phyloP scores from a whole-genome alignment of 2,888 invertebrate species.

The Syritta pipiens region DNA sequence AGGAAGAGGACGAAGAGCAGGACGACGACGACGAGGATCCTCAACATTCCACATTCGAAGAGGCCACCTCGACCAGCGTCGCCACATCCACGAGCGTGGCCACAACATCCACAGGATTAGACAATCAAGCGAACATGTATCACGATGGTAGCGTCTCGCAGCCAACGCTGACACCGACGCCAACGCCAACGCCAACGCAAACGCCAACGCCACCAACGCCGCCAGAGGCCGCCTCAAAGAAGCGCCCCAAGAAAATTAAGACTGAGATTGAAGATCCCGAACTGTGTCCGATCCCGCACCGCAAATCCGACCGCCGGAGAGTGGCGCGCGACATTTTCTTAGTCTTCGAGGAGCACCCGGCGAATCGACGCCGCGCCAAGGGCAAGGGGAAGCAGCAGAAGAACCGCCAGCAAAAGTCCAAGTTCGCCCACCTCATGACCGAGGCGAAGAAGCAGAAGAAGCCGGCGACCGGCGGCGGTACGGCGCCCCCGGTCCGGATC shows the following conservation, averaged over 20 bases:
- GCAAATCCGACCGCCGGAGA: constrained; percentile 78
- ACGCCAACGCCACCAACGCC: neutral
- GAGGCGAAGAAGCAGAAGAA: constrained; percentile 74
- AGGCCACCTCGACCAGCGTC: constrained; percentile 53
- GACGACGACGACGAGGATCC: constrained; percentile 26
- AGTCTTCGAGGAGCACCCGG: constrained; percentile 77
- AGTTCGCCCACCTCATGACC: constrained; percentile 74
- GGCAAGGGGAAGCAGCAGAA: constrained; percentile 73
- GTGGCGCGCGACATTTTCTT: constrained; percentile 78
- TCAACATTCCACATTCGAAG: constrained; percentile 66
- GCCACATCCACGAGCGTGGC: constrained; percentile 26
- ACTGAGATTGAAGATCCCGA: constrained; percentile 68
- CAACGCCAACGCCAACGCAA: constrained; percentile 31
- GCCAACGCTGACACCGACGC: constrained; percentile 38
- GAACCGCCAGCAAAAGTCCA: constrained; percentile 74
- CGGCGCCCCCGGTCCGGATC: constrained; percentile 50
- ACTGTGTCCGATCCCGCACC: constrained; percentile 71
- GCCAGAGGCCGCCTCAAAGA: constrained; percentile 28
- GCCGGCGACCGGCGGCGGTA: constrained; percentile 40
- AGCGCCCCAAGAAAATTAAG: constrained; percentile 63
- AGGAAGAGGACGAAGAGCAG: constrained; percentile 6
- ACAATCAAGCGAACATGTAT: constrained; percentile 64
- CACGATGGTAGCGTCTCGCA: constrained; percentile 61
- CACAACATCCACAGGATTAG: constrained; percentile 46
- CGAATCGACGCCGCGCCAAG: constrained; percentile 72